A percentile compares a stretch with the other conserved stretches of the same genome.
Evolutionary conservation across 1,140 invertebrate species (phyloP).

Genomic region (Druon quercuslanigerum): DNA sequence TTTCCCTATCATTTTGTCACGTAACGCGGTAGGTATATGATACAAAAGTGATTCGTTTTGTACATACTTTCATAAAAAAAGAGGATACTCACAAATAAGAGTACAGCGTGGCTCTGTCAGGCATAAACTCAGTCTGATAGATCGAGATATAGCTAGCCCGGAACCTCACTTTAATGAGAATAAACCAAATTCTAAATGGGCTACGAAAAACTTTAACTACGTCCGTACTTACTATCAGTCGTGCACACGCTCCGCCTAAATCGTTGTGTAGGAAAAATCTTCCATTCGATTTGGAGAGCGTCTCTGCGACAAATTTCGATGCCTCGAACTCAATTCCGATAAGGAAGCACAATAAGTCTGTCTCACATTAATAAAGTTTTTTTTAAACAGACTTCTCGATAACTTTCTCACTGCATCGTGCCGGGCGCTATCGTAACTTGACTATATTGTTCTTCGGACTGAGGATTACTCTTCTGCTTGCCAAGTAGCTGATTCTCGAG

Average conservation of each 20-base stretch:
- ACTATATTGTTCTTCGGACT: constrained; percentile 64
- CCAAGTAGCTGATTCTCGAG: constrained; percentile 23
- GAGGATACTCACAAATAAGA: constrained; percentile 7
- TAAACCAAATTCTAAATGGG: constrained; percentile 32
- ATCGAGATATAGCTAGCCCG: constrained; percentile 27
- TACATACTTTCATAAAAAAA: constrained; percentile 59
- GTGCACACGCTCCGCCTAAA: constrained; percentile 21
- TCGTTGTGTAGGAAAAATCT: constrained; percentile 13
- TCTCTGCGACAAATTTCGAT: constrained; percentile 7
- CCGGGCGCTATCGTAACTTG: constrained; percentile 67
- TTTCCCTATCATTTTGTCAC: constrained; percentile 23
- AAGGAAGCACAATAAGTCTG: constrained; percentile 8
- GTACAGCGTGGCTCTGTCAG: constrained; percentile 30
- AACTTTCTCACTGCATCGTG: constrained; percentile 55
- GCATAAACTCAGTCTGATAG: constrained; percentile 35
- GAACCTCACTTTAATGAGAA: constrained; percentile 30
- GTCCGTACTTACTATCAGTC: constrained; percentile 23
- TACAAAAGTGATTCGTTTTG: constrained; percentile 66
- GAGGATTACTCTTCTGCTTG: not conserved
- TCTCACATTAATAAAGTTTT: not conserved
- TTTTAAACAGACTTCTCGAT: not conserved
- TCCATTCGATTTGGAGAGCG: not conserved
- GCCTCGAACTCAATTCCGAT: not conserved
- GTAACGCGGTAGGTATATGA: constrained; percentile 48
- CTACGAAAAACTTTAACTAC: constrained; percentile 24